Evolutionary conservation across 1,140 invertebrate genomes (phyloP), one percentile per base, ranked within the genome.

Genomic region (Nilaparvata lugens): DNA sequence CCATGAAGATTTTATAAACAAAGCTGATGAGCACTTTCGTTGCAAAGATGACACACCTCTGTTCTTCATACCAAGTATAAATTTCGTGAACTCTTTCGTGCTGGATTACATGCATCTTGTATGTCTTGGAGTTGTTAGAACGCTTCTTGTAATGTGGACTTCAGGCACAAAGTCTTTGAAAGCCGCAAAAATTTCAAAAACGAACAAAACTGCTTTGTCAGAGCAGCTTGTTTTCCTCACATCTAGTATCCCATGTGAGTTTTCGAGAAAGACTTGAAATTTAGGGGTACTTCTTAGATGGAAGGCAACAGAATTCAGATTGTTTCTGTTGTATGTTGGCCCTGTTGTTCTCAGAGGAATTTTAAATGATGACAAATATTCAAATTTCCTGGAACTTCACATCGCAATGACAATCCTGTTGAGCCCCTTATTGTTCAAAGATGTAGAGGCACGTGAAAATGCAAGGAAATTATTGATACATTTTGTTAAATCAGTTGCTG

Each of bases 221-320:
- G 25, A 28, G 25, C 3, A 28, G 25, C 3, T 7, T 4, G 7
- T 4, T 28, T 28, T 28, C 25, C 25, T 4, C 3, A 24, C n/a
- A 2, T 21, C 16, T 11, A 42, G 23, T 54, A 28, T 14, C 23
- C 35, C 24, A 19, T 60, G 43, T 24, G 40, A 42, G 18, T 38
- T 42, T 43, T n/a, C 14, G 14, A 16, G 21, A 11, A 43, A 53
- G 13, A 2, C 31, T 18, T 7, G 54, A 14, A 60, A 65, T 2
- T 63, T 57, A 11, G 24, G 16, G 18, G 14, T 7, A 14, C 58
- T 69, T 3, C 3, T 4, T 3, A 28, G 7, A 21, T 75, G 71
- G 71, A 75, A 75, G 63, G 74, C 71, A 6, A 74, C 73, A 54
- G 73, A 75, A 60, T 72, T 73, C 55, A 54, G 73, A 19, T 62